phyloP scores from a whole-genome alignment of 2,113 vertebrate genomes.

The Formicarius rufipectus region DNA sequence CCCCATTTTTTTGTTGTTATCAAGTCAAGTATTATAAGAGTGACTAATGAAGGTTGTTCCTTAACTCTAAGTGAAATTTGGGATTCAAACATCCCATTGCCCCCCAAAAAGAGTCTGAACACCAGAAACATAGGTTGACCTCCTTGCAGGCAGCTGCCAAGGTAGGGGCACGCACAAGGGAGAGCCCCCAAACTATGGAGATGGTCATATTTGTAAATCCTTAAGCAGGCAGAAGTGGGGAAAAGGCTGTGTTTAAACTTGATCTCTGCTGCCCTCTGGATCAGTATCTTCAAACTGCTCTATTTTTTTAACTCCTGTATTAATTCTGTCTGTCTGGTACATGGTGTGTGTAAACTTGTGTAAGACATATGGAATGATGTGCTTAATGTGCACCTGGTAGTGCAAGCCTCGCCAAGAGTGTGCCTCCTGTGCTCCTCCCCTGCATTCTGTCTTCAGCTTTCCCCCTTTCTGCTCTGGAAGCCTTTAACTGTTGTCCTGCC shows the following conservation, averaged over 20 bases:
- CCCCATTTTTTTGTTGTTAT: background rate
- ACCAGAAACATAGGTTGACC: background rate
- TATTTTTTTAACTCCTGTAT: background rate
- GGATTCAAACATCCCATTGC: background rate
- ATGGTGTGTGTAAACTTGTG: background rate
- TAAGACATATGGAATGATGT: background rate
- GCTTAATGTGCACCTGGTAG: background rate
- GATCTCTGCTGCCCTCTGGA: slow-evolving; percentile 28
- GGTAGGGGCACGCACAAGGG: background rate
- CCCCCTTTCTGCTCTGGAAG: background rate
- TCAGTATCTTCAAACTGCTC: background rate
- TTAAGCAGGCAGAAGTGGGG: background rate
- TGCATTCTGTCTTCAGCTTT: background rate
- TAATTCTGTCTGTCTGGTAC: background rate
- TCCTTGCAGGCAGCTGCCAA: background rate
- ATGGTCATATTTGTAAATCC: background rate
- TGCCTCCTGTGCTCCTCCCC: background rate
- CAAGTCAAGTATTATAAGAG: background rate
- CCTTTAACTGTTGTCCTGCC: background rate
- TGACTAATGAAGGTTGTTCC: background rate
- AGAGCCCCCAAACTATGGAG: accelerated
- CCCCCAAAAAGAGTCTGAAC: accelerated
- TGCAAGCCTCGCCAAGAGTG: background rate
- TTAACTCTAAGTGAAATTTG: background rate
- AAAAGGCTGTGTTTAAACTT: background rate